Conservation (phyloP, 2,888 invertebrate genomes). For the Operophtera brumata region DNA sequence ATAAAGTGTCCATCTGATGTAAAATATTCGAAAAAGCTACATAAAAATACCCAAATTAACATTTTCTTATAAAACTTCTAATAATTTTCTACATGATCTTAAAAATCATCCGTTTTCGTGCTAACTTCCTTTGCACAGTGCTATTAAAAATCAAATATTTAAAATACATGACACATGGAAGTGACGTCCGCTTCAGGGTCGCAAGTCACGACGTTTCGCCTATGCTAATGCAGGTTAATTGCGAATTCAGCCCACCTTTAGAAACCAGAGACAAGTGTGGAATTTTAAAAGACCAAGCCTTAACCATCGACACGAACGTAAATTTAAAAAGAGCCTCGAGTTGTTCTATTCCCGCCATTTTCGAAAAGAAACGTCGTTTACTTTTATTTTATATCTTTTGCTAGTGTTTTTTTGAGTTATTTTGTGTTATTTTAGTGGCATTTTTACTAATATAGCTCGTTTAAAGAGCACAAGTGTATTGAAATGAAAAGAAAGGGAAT, state of each 20-base stretch:
- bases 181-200: slow-evolving; percentile 36
- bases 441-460: too few relatives aligned
- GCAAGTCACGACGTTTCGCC: slow-evolving; percentile 43
- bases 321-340: neutral
- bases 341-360: too few relatives aligned
- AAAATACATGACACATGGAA: slow-evolving; percentile 17
- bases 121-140: neutral
- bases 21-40: too few relatives aligned
- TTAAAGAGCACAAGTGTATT: too few relatives aligned
- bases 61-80: too few relatives aligned
- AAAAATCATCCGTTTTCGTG: neutral
- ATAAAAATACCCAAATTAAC: too few relatives aligned
- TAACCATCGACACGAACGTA: slow-evolving; percentile 19
- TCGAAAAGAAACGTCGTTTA: too few relatives aligned
- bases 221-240: slow-evolving; percentile 71
- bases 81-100: neutral
- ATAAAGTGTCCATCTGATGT: too few relatives aligned
- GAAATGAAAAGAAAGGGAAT: too few relatives aligned
- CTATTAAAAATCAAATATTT: neutral
- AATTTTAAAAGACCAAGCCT: slow-evolving; percentile 51
- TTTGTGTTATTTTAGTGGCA: too few relatives aligned
- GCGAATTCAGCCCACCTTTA: slow-evolving; percentile 67
- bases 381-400: too few relatives aligned
- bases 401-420: too few relatives aligned
- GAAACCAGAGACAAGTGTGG: slow-evolving; percentile 56